Evolutionary conservation across 2,113 vertebrate species (phyloP).

Genomic region (Boleophthalmus pectinirostris): DNA sequence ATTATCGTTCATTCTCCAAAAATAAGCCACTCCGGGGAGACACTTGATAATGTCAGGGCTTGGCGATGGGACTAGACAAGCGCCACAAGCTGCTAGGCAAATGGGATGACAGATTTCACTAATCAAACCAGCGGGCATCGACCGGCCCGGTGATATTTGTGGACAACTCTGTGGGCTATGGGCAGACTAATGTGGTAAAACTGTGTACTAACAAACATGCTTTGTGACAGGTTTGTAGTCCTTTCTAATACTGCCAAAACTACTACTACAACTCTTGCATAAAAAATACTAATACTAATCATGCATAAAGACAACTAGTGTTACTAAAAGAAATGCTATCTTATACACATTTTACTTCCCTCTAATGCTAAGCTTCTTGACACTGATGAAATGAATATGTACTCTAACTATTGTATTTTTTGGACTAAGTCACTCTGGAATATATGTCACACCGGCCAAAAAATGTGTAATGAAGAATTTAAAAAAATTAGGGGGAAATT

Average conservation of each 20-base stretch:
- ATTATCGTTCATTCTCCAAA: background rate
- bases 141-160: conserved; percentile 22
- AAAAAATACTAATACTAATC: too few species aligned
- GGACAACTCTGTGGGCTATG: conserved; percentile 34
- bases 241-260: background rate
- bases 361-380: too few species aligned
- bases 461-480: too few species aligned
- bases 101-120: conserved; percentile 29
- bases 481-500: too few species aligned
- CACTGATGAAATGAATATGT: too few species aligned
- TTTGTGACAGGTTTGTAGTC: background rate
- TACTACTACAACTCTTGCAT: background rate
- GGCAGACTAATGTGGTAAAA: conserved; percentile 37
- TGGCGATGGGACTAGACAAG: conserved; percentile 25
- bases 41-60: conserved; percentile 18
- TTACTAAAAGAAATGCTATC: too few species aligned
- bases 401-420: too few species aligned
- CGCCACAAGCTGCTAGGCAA: conserved; percentile 35
- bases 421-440: too few species aligned
- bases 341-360: too few species aligned
- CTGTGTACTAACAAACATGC: conserved; percentile 35
- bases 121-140: conserved; percentile 35
- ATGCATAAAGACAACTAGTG: too few species aligned
- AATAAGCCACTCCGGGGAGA: conserved; percentile 12
- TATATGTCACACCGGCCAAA: too few species aligned